These are phyloP conservation scores for Eledona agricola DNA, from an alignment of 2,888 invertebrate genomes.

Conservation along the genomic window DNA sequence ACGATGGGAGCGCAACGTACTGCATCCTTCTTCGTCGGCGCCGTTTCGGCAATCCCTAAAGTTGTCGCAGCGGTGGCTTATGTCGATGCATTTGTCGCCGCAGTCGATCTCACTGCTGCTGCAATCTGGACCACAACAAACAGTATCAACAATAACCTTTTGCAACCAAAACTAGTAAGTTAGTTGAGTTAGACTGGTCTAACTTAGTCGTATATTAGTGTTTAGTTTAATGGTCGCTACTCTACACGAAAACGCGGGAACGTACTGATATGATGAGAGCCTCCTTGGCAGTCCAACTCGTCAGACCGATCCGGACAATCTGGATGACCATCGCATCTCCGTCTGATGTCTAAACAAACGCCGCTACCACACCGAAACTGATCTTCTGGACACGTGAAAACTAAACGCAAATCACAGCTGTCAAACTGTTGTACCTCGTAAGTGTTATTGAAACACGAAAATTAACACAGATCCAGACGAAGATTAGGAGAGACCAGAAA, in stretches of 20 bases:
- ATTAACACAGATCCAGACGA: constrained; percentile 4
- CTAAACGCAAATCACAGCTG: constrained; percentile 35
- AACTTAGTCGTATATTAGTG: too few species aligned
- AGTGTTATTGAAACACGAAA: constrained; percentile 2
- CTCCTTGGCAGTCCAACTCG: constrained; percentile 64
- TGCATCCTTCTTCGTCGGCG: constrained; percentile 69
- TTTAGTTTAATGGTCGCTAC: too few species aligned
- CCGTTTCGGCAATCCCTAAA: constrained; percentile 67
- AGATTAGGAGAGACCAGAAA: constrained; percentile 8
- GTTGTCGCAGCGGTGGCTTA: constrained; percentile 64
- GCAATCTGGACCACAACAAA: constrained; percentile 54
- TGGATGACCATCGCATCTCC: constrained; percentile 62
- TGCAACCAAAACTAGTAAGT: too few species aligned
- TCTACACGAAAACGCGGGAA: too few species aligned
- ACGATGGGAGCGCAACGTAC: too few species aligned
- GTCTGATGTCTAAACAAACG: constrained; percentile 64
- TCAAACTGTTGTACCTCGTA: constrained; percentile 10
- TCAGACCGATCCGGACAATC: constrained; percentile 71
- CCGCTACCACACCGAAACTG: constrained; percentile 55
- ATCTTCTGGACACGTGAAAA: constrained; percentile 44
- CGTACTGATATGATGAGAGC: constrained; percentile 4
- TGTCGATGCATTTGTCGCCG: constrained; percentile 63
- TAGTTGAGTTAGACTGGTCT: too few species aligned
- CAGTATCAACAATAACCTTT: not conserved
- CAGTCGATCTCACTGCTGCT: constrained; percentile 63